Evolutionary conservation across 2,888 invertebrate species (phyloP).

Genomic region (Campaea margaritaria): DNA sequence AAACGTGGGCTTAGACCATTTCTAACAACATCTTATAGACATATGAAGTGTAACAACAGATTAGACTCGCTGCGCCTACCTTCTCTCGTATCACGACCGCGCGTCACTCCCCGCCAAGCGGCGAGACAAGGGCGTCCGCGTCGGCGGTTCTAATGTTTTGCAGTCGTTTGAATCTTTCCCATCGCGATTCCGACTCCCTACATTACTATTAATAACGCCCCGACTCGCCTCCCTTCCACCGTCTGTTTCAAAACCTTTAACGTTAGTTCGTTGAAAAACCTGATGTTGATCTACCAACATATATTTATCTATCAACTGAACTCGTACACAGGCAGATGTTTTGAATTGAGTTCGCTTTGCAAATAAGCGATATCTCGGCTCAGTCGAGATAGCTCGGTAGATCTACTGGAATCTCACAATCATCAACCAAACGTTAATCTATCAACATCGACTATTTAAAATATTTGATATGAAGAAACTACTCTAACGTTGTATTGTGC

Average conservation of each 20-base stretch:
- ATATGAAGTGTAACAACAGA: conserved; percentile 70
- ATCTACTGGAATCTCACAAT: conserved; percentile 48
- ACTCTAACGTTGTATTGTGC: conserved; percentile 76
- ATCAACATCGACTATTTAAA: conserved; percentile 63
- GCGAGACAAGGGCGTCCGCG: too few species aligned
- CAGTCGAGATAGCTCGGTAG: conserved; percentile 21
- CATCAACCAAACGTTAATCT: conserved; percentile 55
- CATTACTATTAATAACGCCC: too few species aligned
- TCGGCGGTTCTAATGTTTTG: too few species aligned
- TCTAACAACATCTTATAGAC: conserved; percentile 70
- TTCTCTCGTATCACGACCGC: conserved; percentile 21
- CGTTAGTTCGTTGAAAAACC: conserved; percentile 72
- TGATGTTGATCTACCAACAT: conserved; percentile 42
- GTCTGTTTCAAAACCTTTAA: conserved; percentile 8
- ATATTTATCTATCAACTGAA: conserved; percentile 11
- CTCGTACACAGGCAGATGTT: background rate
- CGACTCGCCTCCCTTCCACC: too few species aligned
- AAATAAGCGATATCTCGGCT: background rate
- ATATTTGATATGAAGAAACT: conserved; percentile 77
- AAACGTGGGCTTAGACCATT: conserved; percentile 47
- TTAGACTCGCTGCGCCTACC: conserved; percentile 39
- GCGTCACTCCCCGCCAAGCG: conserved; percentile 10
- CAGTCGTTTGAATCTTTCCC: too few species aligned
- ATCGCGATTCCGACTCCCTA: too few species aligned
- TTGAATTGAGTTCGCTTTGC: background rate